phyloP scores from a whole-genome alignment of 2,113 vertebrate genomes.

The Piprites chloris region DNA sequence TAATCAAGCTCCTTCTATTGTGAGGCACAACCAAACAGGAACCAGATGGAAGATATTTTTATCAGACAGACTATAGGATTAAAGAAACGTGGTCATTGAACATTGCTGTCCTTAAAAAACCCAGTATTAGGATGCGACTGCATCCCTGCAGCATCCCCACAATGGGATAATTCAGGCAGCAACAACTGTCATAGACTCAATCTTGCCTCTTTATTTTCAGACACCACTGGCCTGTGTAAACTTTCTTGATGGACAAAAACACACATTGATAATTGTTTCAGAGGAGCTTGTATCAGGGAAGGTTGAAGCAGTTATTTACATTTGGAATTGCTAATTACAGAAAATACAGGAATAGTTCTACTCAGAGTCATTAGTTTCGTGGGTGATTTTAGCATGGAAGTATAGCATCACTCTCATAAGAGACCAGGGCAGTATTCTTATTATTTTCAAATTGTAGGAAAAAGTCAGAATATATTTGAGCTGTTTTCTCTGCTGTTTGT shows the following conservation, averaged over 20 bases:
- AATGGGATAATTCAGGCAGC: not conserved
- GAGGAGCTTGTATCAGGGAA: not conserved
- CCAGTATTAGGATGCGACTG: not conserved
- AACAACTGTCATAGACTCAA: not conserved
- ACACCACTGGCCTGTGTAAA: not conserved
- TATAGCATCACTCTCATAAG: not conserved
- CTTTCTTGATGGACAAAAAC: not conserved
- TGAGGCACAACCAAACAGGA: not conserved
- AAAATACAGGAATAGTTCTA: not conserved
- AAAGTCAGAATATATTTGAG: not conserved
- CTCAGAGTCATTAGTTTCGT: not conserved
- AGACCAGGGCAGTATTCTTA: not conserved
- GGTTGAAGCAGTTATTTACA: not conserved
- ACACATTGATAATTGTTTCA: not conserved
- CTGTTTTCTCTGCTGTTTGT: not conserved
- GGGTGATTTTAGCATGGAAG: not conserved
- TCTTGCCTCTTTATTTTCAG: not conserved
- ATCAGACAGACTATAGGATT: not conserved
- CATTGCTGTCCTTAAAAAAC: not conserved
- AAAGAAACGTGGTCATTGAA: not conserved
- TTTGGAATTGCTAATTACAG: not conserved
- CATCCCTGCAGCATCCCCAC: not conserved
- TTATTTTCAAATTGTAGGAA: not conserved
- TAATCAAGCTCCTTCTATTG: constrained; percentile 14
- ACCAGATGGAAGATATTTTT: constrained; percentile 48